Percentiles rank a stretch among this genome's conserved stretches.
Conservation (phyloP, 2,888 invertebrate species). For the Macrosoma leucophasiata region DNA sequence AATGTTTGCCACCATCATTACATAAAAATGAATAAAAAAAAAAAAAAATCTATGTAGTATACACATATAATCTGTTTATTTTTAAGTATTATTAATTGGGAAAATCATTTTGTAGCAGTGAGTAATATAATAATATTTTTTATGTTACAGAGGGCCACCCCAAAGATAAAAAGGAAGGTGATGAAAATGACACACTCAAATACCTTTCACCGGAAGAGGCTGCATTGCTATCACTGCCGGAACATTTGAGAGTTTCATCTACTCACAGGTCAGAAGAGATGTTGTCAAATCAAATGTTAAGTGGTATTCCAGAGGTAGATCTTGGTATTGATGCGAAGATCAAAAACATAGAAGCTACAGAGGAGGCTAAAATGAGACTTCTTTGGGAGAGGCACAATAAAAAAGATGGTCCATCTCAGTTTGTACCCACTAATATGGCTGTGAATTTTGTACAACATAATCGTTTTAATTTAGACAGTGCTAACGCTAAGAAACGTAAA, state of each 20-base stretch:
- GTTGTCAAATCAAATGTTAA: constrained; percentile 99
- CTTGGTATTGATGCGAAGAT: constrained; percentile 99
- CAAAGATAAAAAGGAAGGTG: constrained; percentile 57
- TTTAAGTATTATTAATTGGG: too few species aligned
- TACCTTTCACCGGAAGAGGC: constrained; percentile 93
- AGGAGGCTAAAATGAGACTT: constrained; percentile 96
- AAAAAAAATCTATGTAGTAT: too few species aligned
- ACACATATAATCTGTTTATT: too few species aligned
- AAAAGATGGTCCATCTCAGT: constrained; percentile 94
- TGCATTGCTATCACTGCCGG: constrained; percentile 91
- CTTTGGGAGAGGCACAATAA: constrained; percentile 92
- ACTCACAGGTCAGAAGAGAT: constrained; percentile 96
- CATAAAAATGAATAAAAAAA: too few species aligned
- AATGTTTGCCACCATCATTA: too few species aligned
- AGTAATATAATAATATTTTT: too few species aligned
- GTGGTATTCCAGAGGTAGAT: constrained; percentile 99
- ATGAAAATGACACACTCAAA: constrained; percentile 65
- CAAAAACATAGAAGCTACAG: constrained; percentile 98
- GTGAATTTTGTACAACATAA: constrained; percentile 99
- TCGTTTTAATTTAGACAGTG: constrained; percentile 92
- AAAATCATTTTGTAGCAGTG: too few species aligned
- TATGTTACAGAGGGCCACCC: constrained; percentile 56
- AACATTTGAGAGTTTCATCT: constrained; percentile 89
- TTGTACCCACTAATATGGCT: constrained; percentile 98
- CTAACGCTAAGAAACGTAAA: constrained; percentile 77